These are phyloP conservation scores for Serripes groenlandicus DNA, from an alignment of 2,888 invertebrate species.

Conservation along the genomic window DNA sequence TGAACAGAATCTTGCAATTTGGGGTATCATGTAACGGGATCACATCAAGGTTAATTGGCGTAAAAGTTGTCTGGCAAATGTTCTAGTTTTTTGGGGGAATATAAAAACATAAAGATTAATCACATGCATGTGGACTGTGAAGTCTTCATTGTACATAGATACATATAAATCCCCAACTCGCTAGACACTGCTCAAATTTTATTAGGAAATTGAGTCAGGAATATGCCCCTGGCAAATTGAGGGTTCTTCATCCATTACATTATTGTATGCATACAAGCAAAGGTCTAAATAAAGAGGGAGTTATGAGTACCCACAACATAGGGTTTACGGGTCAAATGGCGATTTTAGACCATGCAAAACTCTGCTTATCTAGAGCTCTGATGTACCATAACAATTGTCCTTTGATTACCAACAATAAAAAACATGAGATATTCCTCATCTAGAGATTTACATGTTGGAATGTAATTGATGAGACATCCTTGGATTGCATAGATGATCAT, in stretches of 20 bases:
- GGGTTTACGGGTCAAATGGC: no score
- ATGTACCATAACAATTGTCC: background rate
- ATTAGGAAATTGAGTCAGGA: background rate
- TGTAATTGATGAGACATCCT: no score
- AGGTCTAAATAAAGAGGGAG: background rate
- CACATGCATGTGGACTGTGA: background rate
- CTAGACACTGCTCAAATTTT: conserved; percentile 1
- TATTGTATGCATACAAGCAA: background rate
- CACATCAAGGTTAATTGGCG: no score
- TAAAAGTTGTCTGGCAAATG: background rate
- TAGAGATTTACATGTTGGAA: no score
- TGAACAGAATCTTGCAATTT: no score
- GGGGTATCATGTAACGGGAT: no score
- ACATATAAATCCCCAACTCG: background rate
- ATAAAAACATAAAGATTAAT: background rate
- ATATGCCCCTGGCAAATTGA: background rate
- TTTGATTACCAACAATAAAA: background rate
- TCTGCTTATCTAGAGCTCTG: background rate
- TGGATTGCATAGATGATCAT: no score
- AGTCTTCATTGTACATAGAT: background rate
- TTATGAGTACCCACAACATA: no score
- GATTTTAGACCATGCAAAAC: no score
- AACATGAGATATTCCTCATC: no score
- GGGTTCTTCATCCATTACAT: background rate
- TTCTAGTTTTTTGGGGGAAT: background rate